Base-by-base conservation (phyloP, 2,888 invertebrate genomes). In the Epistrophe grossulariae region DNA sequence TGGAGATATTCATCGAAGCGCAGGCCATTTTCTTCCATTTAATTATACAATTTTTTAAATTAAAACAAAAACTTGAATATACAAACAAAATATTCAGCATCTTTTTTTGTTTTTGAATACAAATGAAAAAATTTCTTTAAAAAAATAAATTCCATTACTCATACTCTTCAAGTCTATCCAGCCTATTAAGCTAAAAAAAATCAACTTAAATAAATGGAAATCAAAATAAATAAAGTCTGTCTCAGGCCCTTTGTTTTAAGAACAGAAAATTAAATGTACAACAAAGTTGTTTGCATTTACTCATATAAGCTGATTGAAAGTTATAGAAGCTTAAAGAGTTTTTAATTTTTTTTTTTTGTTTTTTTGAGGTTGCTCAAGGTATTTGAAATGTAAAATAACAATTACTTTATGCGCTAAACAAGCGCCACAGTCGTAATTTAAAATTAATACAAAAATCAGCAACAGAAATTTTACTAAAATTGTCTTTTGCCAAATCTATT, bases 1-100 rank as follows among this genome's bases (percentile, higher is more conserved):
- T 78, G 52, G 24, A 72, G 60, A 64, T 64, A 72, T 77, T 66
- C 81, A 77, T 71, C 64, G 68, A 38, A 71, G 55, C 45, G 38
- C 43, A 38, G 68, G 45, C n/a, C 48, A 72, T 55, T 52, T 68
- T 52, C 52, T 15, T 52, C 43, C 52, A 48, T 77, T 59, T 66
- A 77, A 72, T 82, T 83, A 55, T 45, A 17, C 38, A 40, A 62
- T 73, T 50, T 55, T 35, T 17, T 10, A 17, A 35, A 6, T 35
- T 1, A 40, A 19, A 43, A 40, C 2, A 13, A 38, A 5, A 28
- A 59, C 1, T 17, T 38, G 24, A 28, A 28, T 15, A 28, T 6
- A 50, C 3, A 19, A 50, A 52, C 7, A 55, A n/a, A 4, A 52
- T 13, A 1, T 6, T 1, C 19, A 19, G 9, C 8, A 2, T 50